A percentile compares a stretch with the other conserved stretches of the same genome.
Conservation (phyloP, 2,113 vertebrate genomes). For the Raja brachyura region DNA sequence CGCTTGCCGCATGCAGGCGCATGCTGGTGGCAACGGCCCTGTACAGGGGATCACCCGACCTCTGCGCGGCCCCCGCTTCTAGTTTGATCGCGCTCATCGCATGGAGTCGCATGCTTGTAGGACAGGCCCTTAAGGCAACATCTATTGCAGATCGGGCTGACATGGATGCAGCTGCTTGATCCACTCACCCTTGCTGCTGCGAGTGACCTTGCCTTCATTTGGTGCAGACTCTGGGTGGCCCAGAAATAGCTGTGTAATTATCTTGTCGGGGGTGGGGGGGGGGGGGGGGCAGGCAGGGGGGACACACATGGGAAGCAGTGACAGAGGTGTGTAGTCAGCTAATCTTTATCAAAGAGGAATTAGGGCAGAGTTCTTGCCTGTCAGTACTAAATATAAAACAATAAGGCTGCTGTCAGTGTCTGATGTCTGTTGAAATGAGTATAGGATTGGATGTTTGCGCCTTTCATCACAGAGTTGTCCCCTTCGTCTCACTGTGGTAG, state of each 20-base stretch:
- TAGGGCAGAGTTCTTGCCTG: conserved; percentile 9
- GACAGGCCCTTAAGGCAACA: too few species aligned
- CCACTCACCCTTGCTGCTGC: background rate
- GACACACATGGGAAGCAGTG: background rate
- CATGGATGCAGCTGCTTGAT: conserved; percentile 9
- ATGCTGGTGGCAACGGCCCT: too few species aligned
- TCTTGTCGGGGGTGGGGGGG: background rate
- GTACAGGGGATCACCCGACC: too few species aligned
- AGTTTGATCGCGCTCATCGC: too few species aligned
- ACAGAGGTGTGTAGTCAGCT: conserved; percentile 25
- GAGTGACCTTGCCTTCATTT: background rate
- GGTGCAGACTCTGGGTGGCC: background rate
- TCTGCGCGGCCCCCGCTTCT: too few species aligned
- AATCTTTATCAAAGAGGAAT: background rate
- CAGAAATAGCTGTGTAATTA: conserved; percentile 18
- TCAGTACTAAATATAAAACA: conserved; percentile 9
- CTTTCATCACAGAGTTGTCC: background rate
- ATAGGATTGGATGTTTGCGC: background rate
- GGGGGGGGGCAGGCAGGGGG: too few species aligned
- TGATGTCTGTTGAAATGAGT: background rate
- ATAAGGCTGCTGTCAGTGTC: background rate
- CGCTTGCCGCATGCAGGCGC: too few species aligned
- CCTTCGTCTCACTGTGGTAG: background rate
- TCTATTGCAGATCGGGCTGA: background rate
- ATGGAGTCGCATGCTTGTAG: too few species aligned